Percentiles rank a stretch among this genome's conserved stretches.
Conservation (phyloP, 1,140 invertebrate genomes). For the Lerema accius region DNA sequence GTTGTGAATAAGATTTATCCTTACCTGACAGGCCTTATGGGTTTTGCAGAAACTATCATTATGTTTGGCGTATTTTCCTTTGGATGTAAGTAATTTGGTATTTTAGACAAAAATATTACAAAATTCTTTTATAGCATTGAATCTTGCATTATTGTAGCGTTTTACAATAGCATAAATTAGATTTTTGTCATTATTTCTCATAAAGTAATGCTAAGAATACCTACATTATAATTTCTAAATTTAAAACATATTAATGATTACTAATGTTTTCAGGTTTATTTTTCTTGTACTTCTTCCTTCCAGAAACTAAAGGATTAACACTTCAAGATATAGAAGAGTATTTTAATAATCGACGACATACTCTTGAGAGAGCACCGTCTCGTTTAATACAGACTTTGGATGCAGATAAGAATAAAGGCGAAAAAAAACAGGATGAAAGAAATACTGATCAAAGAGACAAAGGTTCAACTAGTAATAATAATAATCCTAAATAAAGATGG, state of each 20-base stretch:
- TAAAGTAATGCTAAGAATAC: too few relatives aligned
- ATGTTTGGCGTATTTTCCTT: conserved; percentile 50
- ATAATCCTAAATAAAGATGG: too few relatives aligned
- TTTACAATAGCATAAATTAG: too few relatives aligned
- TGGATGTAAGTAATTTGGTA: conserved; percentile 43
- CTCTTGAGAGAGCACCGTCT: conserved; percentile 18
- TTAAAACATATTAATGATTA: neutral
- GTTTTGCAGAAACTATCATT: conserved; percentile 46
- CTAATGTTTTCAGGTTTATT: conserved; percentile 70
- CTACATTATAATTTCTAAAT: too few relatives aligned
- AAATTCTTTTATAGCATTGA: too few relatives aligned
- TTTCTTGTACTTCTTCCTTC: conserved; percentile 86
- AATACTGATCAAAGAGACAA: neutral
- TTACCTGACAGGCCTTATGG: conserved; percentile 41
- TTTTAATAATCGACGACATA: conserved; percentile 82
- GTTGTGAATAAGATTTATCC: conserved; percentile 44
- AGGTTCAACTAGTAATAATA: neutral
- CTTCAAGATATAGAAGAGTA: conserved; percentile 91
- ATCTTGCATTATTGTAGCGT: too few relatives aligned
- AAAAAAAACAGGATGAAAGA: neutral
- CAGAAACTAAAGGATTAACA: conserved; percentile 91
- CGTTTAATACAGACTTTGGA: too few relatives aligned
- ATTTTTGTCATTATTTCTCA: too few relatives aligned
- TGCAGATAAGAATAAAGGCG: neutral
- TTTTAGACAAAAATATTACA: too few relatives aligned